Base-by-base conservation (phyloP, 2,888 invertebrate genomes). In the Gisinianus flammeolus region DNA sequence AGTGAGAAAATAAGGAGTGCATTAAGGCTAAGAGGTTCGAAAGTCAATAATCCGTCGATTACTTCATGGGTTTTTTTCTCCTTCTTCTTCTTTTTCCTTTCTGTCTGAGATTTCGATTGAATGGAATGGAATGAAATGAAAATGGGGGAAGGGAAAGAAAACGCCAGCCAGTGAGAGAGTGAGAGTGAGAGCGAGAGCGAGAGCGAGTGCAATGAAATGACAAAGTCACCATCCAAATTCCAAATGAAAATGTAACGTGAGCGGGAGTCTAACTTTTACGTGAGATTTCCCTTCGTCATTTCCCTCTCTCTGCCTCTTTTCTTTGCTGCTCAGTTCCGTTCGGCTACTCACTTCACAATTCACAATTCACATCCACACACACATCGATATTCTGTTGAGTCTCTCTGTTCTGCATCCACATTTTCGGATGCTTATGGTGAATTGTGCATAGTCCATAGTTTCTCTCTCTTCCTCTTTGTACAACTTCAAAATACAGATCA, bases 21-120 rank as follows among this genome's bases (percentile, higher is more conserved):
- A 74, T 74, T 74, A 74, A 64, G 73, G 31, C 73, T 74, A 74
- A 74, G 73, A 74, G 73, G 73, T 74, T 74, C 62, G 58, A 74
- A 74, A 74, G 73, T 74, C 73, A 74, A 74, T 74, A 74, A 74
- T 74, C 73, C 73, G 44, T 74, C 73, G 64, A 74, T 74, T 74
- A 74, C 73, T 74, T 56, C 31, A 24, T 54, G 28, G 24, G 54
- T 10, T 71, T 54, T 35, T 35, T 30, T 28, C 19, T 16, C 70
- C 24, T 4, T 70, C 24, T 52, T 19, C 33, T 52, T 22, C 70
- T 31, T 26, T 22, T 16, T 2, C 26, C 3, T 19, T 12, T 26
- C 26, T 12, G 30, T 67, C 67, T 67, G 28, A 5, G 2, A 24
- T 30, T 30, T 19, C 31, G 16, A 24, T 26, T 67, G 31, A 67